phyloP scores from a whole-genome alignment of 2,113 vertebrate genomes.

The Takifugu flavidus region DNA sequence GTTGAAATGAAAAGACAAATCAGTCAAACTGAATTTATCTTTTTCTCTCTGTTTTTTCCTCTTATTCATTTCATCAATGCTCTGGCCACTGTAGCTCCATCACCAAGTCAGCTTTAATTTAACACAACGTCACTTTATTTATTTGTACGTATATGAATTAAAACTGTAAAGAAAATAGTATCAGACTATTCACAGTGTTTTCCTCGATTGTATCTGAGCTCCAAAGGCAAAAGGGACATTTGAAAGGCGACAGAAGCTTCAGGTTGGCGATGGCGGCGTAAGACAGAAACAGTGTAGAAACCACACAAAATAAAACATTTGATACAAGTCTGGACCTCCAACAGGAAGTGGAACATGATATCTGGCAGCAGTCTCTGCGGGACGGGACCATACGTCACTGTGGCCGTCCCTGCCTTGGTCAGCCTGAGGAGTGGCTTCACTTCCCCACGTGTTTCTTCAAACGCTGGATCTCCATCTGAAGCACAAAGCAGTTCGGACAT shows the following conservation, averaged over 20 bases:
- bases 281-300: not conserved
- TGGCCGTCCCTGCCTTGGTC: not conserved
- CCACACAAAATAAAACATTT: not conserved
- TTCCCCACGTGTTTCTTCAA: conserved; percentile 96
- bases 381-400: not conserved
- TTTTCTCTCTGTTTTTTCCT: too few relatives aligned
- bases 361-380: not conserved
- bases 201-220: too few relatives aligned
- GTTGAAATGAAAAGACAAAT: too few relatives aligned
- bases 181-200: too few relatives aligned
- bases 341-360: too few relatives aligned
- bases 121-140: too few relatives aligned
- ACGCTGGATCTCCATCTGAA: conserved; percentile 90
- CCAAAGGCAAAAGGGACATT: too few relatives aligned
- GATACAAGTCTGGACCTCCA: not conserved
- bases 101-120: too few relatives aligned
- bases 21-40: too few relatives aligned
- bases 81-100: too few relatives aligned
- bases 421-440: conserved; percentile 59
- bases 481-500: conserved; percentile 15
- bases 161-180: too few relatives aligned
- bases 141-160: too few relatives aligned
- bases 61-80: not conserved
- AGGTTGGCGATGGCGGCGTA: not conserved
- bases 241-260: not conserved